Percentiles rank a stretch among this genome's conserved stretches.
Evolutionary conservation across 2,888 invertebrate genomes (phyloP).

Genomic region (Cyaniris semiargus): DNA sequence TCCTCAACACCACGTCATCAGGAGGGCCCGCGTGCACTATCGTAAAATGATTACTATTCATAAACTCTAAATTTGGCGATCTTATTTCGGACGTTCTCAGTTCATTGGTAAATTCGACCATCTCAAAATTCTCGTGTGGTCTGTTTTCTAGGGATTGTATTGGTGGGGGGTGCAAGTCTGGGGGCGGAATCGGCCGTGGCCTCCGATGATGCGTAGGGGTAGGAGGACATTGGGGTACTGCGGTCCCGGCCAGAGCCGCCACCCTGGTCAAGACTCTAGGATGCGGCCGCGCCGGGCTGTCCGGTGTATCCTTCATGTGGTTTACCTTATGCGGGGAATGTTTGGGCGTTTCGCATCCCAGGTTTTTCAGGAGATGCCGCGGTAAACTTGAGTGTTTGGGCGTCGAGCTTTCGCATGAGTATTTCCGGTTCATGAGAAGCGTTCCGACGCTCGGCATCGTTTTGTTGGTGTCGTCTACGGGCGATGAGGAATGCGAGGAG

Average conservation of each 20-base stretch:
- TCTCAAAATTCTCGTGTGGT: slow-evolving; percentile 66
- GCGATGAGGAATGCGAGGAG: slow-evolving; percentile 70
- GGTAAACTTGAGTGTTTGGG: slow-evolving; percentile 74
- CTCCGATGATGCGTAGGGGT: slow-evolving; percentile 92
- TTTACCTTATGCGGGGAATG: slow-evolving; percentile 64
- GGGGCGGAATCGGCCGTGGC: slow-evolving; percentile 80
- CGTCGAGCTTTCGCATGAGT: slow-evolving; percentile 67
- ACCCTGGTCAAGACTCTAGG: slow-evolving; percentile 83
- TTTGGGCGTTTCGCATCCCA: slow-evolving; percentile 70
- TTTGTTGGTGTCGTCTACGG: slow-evolving; percentile 61
- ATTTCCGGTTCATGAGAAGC: slow-evolving; percentile 69
- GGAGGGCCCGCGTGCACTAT: slow-evolving; percentile 76
- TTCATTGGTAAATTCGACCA: slow-evolving; percentile 75
- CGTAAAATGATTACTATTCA: slow-evolving; percentile 80
- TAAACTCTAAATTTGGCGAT: slow-evolving; percentile 78
- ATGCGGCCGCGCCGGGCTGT: slow-evolving; percentile 80
- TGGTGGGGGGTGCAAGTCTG: slow-evolving; percentile 78
- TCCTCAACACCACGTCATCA: slow-evolving; percentile 72
- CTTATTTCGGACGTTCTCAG: slow-evolving; percentile 75
- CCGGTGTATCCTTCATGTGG: slow-evolving; percentile 49
- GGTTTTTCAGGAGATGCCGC: slow-evolving; percentile 67
- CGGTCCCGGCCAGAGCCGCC: slow-evolving; percentile 77
- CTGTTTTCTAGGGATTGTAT: slow-evolving; percentile 64
- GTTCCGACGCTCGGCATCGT: slow-evolving; percentile 66
- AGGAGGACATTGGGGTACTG: slow-evolving; percentile 88